Conservation (phyloP, 2,797 vertebrate genomes). For the Acipenser ruthenus region DNA sequence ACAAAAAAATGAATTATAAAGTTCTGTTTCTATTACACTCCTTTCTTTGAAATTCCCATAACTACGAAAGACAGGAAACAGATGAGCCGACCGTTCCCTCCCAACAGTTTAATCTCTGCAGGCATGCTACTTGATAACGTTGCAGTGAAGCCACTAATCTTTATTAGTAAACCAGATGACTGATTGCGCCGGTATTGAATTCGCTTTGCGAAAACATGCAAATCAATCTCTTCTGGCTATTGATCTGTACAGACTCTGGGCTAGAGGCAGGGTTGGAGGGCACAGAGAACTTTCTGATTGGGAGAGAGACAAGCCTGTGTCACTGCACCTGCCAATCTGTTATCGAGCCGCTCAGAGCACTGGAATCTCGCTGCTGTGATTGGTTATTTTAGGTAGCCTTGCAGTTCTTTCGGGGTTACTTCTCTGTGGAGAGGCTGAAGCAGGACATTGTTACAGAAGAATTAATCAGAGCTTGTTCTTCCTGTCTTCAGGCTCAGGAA, state of each 20-base stretch:
- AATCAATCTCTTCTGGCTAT: conserved; percentile 43
- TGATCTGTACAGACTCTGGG: conserved; percentile 27
- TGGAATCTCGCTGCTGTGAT: conserved; percentile 10
- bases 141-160: conserved; percentile 37
- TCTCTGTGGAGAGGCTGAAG: conserved; percentile 38
- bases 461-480: conserved; percentile 61
- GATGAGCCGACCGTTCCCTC: too few relatives aligned
- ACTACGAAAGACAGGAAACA: too few relatives aligned
- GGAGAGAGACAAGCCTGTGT: conserved; percentile 31
- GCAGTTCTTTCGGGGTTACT: conserved; percentile 29
- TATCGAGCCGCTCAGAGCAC: conserved; percentile 43
- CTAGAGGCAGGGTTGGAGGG: conserved; percentile 21
- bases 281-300: conserved; percentile 28
- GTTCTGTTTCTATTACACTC: too few relatives aligned
- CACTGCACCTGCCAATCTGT: conserved; percentile 44
- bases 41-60: too few relatives aligned
- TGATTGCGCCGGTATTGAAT: conserved; percentile 35
- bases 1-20: too few relatives aligned
- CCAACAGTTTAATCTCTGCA: conserved; percentile 6
- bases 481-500: conserved; percentile 40
- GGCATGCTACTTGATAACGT: conserved; percentile 29
- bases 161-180: conserved; percentile 35
- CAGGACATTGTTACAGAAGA: conserved; percentile 41
- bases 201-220: conserved; percentile 47
- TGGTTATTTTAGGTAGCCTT: conserved; percentile 27